Evolutionary conservation across 2,113 vertebrate species (phyloP), one percentile per base, ranked within the genome.

Genomic region (Macroglossus sobrinus): DNA sequence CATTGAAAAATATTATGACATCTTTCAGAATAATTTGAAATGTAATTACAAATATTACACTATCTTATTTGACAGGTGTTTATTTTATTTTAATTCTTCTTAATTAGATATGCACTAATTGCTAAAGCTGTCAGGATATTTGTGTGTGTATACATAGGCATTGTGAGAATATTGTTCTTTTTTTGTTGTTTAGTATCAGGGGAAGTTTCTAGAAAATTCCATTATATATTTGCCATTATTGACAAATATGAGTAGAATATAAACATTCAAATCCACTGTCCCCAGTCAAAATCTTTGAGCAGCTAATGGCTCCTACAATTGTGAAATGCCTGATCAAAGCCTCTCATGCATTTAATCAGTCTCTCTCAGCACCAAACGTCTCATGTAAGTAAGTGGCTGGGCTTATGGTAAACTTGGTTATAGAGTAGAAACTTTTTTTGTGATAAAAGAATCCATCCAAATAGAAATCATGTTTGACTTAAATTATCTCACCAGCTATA

Each of bases 1-100:
- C 7, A 76, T 84, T 97, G 57, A n/a, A 59, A 96, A 95, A 88
- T 57, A 94, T 18, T 95, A 5, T 5, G 1, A 75, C 50, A 33
- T n/a, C 9, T 94, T 55, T 40, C 84, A 80, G 68, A 89, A 87
- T 64, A 91, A 33, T 28, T 1, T n/a, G 24, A 33, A 82, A 64
- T 71, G 2, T 63, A 87, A 89, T 94, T 97, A 85, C 40, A 76
- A 57, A 85, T 72, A 38, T 75, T 64, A 43, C 15, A 57, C 50
- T 61, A 15, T 68, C 38, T 40, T 19, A 2, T 72, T 57, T 93
- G 45, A 78, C 47, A 95, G 13, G 22, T 86, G 47, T 64, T 89
- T 68, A 63, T 80, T 89, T 85, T 81, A 76, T 82, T 93, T 66
- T 50, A 53, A n/a, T 30, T 82, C 26, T 95, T 69, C 53, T 71